Conservation (phyloP, 2,888 invertebrate species). For the Ormyrus thymus region DNA sequence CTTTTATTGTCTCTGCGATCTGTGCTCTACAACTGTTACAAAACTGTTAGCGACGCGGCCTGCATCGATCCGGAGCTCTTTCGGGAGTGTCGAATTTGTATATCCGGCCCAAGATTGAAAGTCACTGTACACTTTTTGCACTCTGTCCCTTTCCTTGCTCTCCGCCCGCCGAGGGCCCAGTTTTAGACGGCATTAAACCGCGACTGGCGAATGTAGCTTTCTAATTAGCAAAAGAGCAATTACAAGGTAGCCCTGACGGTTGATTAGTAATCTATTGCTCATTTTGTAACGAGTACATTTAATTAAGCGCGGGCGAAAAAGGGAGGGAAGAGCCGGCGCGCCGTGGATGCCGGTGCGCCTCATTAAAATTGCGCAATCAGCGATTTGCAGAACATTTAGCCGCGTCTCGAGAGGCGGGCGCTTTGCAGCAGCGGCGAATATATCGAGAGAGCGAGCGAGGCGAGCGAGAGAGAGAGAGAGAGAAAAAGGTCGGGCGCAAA, state of each 20-base stretch:
- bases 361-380: constrained; percentile 54
- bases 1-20: not conserved
- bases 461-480: constrained; percentile 5
- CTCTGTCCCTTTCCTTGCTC: not conserved
- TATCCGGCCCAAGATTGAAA: constrained; percentile 43
- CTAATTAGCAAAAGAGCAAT: not conserved
- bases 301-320: not conserved
- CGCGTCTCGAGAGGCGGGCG: constrained; percentile 36
- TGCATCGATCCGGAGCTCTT: not conserved
- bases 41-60: too few relatives aligned
- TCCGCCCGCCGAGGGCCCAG: too few relatives aligned
- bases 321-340: not conserved
- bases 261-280: not conserved
- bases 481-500: not conserved
- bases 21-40: too few relatives aligned
- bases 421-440: not conserved
- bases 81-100: constrained; percentile 32
- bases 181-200: too few relatives aligned
- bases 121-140: constrained; percentile 12
- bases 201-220: too few relatives aligned
- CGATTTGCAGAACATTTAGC: constrained; percentile 35
- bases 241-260: not conserved
- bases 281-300: not conserved
- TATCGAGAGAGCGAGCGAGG: not conserved
- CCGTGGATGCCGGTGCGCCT: constrained; percentile 20